Conservation (phyloP, 2,797 vertebrate genomes). For the Acipenser transmontanus region DNA sequence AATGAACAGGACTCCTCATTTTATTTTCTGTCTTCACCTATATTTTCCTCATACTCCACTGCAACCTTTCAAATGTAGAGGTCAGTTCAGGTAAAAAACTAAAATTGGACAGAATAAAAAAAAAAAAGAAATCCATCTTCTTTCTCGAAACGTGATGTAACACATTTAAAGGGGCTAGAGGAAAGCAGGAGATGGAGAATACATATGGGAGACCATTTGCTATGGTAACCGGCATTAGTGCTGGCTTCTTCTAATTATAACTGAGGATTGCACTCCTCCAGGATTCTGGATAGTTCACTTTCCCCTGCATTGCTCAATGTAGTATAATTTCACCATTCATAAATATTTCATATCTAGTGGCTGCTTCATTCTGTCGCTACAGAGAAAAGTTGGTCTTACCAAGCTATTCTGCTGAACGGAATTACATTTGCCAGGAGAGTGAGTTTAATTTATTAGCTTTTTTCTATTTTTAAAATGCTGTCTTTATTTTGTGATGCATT, state of each 20-base stretch:
- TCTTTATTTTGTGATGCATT: too few relatives aligned
- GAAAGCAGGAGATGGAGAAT: slow-evolving; percentile 37
- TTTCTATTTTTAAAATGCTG: too few relatives aligned
- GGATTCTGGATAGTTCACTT: slow-evolving; percentile 58
- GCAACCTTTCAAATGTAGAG: too few relatives aligned
- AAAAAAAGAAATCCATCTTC: background rate
- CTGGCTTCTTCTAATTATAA: slow-evolving; percentile 67
- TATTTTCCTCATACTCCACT: too few relatives aligned
- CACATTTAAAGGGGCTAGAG: slow-evolving; percentile 43
- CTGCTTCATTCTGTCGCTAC: slow-evolving; percentile 54
- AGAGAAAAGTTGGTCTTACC: slow-evolving; percentile 39
- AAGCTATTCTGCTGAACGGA: slow-evolving; percentile 25
- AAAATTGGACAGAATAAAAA: background rate
- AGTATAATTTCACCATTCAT: slow-evolving; percentile 68
- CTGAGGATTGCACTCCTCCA: slow-evolving; percentile 63
- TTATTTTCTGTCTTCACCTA: too few relatives aligned
- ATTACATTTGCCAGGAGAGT: too few relatives aligned
- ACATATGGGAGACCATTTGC: slow-evolving; percentile 59
- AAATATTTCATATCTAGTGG: slow-evolving; percentile 69
- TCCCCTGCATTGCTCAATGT: slow-evolving; percentile 62
- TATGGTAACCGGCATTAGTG: slow-evolving; percentile 62
- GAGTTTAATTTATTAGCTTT: too few relatives aligned
- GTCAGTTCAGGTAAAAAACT: too few relatives aligned
- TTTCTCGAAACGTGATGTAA: slow-evolving; percentile 3
- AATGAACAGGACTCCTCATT: too few relatives aligned